A percentile compares a stretch with the other conserved stretches of the same genome.
These are phyloP conservation scores for Channa striata DNA, from an alignment of 2,797 vertebrate species.

Conservation along the genomic window DNA sequence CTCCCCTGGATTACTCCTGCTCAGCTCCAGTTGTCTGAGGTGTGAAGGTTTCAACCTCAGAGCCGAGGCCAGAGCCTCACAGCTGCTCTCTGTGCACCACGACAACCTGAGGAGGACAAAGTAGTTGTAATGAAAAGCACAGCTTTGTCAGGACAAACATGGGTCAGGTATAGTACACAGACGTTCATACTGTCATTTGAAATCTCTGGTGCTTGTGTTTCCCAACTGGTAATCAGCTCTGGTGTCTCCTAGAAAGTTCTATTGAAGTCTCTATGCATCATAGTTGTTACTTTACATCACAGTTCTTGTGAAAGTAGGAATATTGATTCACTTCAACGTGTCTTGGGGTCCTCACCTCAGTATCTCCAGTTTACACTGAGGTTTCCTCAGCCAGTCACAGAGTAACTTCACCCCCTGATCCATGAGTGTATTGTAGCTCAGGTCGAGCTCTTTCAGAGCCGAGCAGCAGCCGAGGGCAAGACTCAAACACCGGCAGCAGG, in stretches of 20 bases:
- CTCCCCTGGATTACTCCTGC: not conserved
- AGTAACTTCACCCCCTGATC: conserved; percentile 3
- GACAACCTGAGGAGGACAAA: conserved; percentile 2
- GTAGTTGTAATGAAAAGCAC: not conserved
- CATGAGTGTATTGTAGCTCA: not conserved
- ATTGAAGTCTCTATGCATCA: no score
- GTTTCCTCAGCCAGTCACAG: conserved; percentile 23
- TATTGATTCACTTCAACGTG: no score
- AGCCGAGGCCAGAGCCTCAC: not conserved
- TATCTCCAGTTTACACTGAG: conserved; percentile 11
- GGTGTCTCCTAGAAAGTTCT: no score
- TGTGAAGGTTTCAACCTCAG: not conserved
- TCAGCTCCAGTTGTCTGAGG: conserved; percentile 7
- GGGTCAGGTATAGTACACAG: no score
- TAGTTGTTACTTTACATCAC: no score
- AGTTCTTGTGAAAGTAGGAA: no score
- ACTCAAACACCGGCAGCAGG: not conserved
- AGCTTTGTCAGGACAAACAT: no score
- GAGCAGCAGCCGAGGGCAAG: not conserved
- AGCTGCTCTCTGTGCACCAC: not conserved
- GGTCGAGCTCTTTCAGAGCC: conserved; percentile 25
- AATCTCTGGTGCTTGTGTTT: no score
- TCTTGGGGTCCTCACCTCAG: conserved; percentile 35
- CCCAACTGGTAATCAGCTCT: no score
- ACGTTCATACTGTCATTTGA: no score